phyloP scores from a whole-genome alignment of 1,140 invertebrate genomes.

The Papilio polyxenes region DNA sequence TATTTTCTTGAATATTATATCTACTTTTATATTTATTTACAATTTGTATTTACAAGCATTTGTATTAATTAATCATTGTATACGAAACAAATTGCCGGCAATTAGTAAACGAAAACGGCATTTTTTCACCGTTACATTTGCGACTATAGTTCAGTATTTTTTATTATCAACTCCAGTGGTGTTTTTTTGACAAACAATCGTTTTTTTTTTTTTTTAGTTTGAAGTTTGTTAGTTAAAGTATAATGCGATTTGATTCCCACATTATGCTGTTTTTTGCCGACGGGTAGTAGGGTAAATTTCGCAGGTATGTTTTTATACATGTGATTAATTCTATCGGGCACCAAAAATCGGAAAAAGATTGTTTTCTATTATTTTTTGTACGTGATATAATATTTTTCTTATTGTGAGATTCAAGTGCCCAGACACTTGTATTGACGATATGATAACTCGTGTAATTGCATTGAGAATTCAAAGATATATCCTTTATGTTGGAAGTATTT shows the following conservation, averaged over 20 bases:
- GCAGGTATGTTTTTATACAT: too few relatives aligned
- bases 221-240: neutral
- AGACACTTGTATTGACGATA: too few relatives aligned
- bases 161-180: neutral
- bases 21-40: neutral
- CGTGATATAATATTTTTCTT: too few relatives aligned
- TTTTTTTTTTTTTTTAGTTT: neutral
- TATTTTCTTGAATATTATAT: too few relatives aligned
- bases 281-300: too few relatives aligned
- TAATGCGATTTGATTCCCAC: too few relatives aligned
- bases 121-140: neutral
- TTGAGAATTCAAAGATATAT: neutral
- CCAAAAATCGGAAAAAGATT: too few relatives aligned
- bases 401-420: too few relatives aligned
- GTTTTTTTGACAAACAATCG: neutral
- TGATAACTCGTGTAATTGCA: too few relatives aligned
- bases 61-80: neutral
- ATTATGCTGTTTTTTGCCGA: too few relatives aligned
- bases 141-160: neutral
- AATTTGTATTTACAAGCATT: neutral
- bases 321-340: too few relatives aligned
- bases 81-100: neutral
- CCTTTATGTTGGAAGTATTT: neutral
- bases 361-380: too few relatives aligned
- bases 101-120: neutral